These are phyloP conservation scores for Sinosuthora webbiana DNA, from an alignment of 2,113 vertebrate species.

Conservation along the genomic window DNA sequence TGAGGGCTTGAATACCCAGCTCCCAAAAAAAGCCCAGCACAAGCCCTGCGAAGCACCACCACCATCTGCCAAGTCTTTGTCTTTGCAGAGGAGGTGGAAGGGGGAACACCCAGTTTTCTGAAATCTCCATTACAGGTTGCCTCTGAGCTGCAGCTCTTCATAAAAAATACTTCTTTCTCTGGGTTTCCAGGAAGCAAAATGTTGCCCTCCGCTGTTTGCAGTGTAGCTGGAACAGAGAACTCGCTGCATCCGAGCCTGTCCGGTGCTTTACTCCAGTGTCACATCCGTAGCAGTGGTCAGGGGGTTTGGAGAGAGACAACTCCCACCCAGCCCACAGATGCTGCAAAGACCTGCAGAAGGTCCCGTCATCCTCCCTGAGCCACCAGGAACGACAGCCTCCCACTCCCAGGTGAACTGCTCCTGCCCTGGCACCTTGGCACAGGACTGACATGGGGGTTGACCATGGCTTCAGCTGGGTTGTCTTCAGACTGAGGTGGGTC, in stretches of 20 bases:
- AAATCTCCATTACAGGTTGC: conserved; percentile 51
- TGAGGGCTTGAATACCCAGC: background rate
- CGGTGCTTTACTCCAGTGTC: accelerated
- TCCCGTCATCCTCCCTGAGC: accelerated
- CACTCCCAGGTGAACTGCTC: background rate
- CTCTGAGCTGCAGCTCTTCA: conserved; percentile 41
- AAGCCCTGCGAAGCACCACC: background rate
- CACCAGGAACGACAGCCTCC: accelerated
- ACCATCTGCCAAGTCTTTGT: conserved; percentile 53
- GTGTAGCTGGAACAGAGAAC: background rate
- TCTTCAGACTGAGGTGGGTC: background rate
- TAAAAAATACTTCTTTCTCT: conserved; percentile 44
- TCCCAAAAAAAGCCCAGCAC: background rate
- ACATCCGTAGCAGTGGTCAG: background rate
- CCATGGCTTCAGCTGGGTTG: background rate
- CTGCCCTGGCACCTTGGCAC: accelerated
- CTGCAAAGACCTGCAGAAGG: background rate
- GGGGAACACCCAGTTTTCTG: conserved; percentile 33
- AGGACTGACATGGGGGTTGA: accelerated
- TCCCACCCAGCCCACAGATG: background rate
- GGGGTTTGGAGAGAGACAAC: background rate
- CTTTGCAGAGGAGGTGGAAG: conserved; percentile 32
- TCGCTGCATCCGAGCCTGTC: background rate
- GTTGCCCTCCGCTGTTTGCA: conserved; percentile 62
- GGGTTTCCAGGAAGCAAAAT: conserved; percentile 63